Base-by-base conservation (phyloP, 2,888 invertebrate species). In the Dryomyza anilis region DNA sequence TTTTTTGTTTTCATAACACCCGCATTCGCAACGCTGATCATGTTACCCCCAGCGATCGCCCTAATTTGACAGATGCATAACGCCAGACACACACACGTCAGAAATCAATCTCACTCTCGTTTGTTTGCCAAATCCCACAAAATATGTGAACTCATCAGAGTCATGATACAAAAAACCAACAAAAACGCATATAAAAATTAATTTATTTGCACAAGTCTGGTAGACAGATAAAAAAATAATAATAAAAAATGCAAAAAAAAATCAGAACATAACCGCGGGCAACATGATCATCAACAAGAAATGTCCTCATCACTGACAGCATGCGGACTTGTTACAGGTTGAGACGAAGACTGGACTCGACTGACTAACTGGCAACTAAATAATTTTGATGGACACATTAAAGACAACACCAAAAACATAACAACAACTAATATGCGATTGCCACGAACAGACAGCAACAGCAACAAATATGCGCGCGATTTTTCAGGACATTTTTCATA, bases 311-410 rank as follows among this genome's bases (percentile, higher is more conserved):
- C 61, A 61, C 53, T 43, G 61, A 23, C 39, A 53, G 27, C 43
- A 46, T 21, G 29, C 30, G 30, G 61, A 61, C 52, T 21, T 48
- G 50, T 50, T 50, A 46, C 36, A 30, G 33, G 60, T 23, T 27
- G 29, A 27, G 16, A 43, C 27, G 8, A 27, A 39, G 16, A 52
- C 12, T 33, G 23, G 50, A 10, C 25, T 55, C 59, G 61, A 71
- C 70, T 70, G 73, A 76, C 75, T 72, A 21, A n/a, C 50, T 23
- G 43, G 27, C 61, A 66, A 36, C 46, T 70, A 75, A 72, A 72
- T 71, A 77, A 73, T 75, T 76, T 77, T 79, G 78, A 79, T 78
- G 79, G 78, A 78, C 78, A 79, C 75, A 72, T 79, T 74, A 76
- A 78, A 78, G 77, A 76, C 76, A 74, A 74, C 75, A 78, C 77